Base-by-base conservation (phyloP, 2,113 vertebrate genomes). In the Grus americana region DNA sequence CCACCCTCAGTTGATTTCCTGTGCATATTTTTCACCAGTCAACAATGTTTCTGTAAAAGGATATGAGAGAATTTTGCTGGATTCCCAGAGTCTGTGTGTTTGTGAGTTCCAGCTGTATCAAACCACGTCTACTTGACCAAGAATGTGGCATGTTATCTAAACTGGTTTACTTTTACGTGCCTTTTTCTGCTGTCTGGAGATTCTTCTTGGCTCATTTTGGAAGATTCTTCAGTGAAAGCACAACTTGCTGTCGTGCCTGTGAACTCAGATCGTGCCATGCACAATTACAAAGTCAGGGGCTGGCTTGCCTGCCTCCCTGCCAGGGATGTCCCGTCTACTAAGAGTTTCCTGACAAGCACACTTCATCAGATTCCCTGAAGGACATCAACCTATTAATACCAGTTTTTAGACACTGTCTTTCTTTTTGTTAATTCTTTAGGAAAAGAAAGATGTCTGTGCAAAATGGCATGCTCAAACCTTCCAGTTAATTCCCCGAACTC, bases 151-250 rank as follows among this genome's bases (percentile, higher is more conserved):
- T 84, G 73, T 80, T 85, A 66, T 8, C 72, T 73, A 15, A 79
- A 79, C 52, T 5, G 2, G 13, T 84, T 90, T 82, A 15, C 75
- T 70, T 87, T 40, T 61, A 57, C 0, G 29, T 95, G 95, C 90
- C 95, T 96, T 95, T 93, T 84, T 87, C 66, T 67, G 19, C 66
- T 9, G 3, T 73, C 90, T 26, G 58, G 49, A 76, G 76, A 50
- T 66, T 85, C 54, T 34, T 91, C 16, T 75, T 24, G 63, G 58
- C 23, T 84, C n/a, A 26, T 96, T 95, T 87, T 81, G 86, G 76
- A 95, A 94, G 88, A 89, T 12, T 46, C 75, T 59, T 68, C 40
- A 58, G 72, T 84, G 58, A 90, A 95, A 90, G 62, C 63, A 93
- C 38, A 55, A 81, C 50, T 86, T 67, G 15, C 24, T 93, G 10